phyloP scores from a whole-genome alignment of 30 jellyfish, hydroid and myxozoan genomes.

The Hydra vulgaris region DNA sequence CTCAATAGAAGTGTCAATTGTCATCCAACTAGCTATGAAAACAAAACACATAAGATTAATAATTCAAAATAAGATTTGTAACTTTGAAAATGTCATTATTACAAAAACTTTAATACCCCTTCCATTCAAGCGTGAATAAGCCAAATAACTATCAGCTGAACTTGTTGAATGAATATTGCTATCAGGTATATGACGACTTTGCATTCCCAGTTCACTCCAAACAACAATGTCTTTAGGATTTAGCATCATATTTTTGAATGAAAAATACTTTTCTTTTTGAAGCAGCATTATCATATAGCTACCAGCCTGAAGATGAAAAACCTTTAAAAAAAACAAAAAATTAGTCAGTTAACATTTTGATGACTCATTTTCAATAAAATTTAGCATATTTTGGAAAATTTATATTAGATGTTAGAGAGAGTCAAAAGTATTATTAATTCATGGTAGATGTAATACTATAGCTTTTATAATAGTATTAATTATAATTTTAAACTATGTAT shows the following conservation, averaged over 20 bases:
- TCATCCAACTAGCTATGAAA: conserved; percentile 59
- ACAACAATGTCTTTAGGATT: conserved; percentile 41
- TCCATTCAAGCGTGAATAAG: conserved; percentile 12
- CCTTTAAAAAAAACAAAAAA: conserved; percentile 29
- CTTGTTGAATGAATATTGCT: conserved; percentile 8
- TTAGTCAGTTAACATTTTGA: no score
- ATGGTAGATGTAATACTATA: no score
- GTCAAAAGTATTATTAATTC: no score
- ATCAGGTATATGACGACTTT: conserved; percentile 55
- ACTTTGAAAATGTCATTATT: no score
- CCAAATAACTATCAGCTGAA: not conserved
- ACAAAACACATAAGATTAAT: no score
- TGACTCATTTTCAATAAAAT: no score
- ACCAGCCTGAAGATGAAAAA: conserved; percentile 38
- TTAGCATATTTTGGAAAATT: no score
- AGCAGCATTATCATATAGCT: conserved; percentile 16
- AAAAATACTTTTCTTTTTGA: conserved; percentile 44
- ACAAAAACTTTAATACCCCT: not conserved
- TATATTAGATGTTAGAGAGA: no score
- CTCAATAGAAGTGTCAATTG: conserved; percentile 27
- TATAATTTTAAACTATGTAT: no score
- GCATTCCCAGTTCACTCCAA: conserved; percentile 80
- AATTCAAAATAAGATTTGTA: no score
- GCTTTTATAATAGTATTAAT: no score
- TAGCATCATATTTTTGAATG: conserved; percentile 37